A percentile compares a stretch with the other conserved stretches of the same genome.
These are phyloP conservation scores for Periophthalmus magnuspinnatus DNA, from an alignment of 2,797 vertebrate genomes.

Conservation along the genomic window DNA sequence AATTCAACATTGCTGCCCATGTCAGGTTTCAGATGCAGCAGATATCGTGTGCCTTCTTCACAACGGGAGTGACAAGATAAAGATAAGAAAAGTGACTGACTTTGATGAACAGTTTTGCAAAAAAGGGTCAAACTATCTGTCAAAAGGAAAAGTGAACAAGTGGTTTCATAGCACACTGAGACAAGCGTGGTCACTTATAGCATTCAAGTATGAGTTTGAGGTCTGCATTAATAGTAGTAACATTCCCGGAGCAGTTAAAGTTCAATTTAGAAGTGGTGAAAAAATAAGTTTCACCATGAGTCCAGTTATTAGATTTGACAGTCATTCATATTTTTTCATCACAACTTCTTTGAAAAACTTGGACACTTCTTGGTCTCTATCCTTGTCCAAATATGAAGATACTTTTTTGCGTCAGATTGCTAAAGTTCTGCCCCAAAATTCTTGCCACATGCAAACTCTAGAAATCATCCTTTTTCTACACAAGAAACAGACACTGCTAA, in stretches of 20 bases:
- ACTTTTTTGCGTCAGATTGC: constrained; percentile 76
- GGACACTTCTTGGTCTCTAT: constrained; percentile 83
- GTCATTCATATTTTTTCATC: constrained; percentile 81
- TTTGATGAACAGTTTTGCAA: constrained; percentile 76
- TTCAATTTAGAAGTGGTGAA: constrained; percentile 87
- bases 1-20: constrained; percentile 75
- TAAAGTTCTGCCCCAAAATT: constrained; percentile 75
- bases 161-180: constrained; percentile 86
- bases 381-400: constrained; percentile 82
- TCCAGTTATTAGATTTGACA: constrained; percentile 84
- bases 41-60: constrained; percentile 89
- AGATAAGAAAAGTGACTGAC: constrained; percentile 30
- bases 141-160: constrained; percentile 80
- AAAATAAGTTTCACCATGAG: constrained; percentile 81
- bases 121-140: constrained; percentile 78
- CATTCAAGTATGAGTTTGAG: constrained; percentile 91
- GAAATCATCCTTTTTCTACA: constrained; percentile 87
- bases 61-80: constrained; percentile 46
- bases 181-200: constrained; percentile 87
- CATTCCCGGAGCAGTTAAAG: constrained; percentile 79
- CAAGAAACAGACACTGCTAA: constrained; percentile 80
- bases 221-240: constrained; percentile 78
- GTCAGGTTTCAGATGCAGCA: constrained; percentile 76
- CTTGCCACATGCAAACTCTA: constrained; percentile 86
- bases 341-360: constrained; percentile 57